phyloP scores from a whole-genome alignment of 2,113 vertebrate genomes.

The Forbesichthys agassizii region DNA sequence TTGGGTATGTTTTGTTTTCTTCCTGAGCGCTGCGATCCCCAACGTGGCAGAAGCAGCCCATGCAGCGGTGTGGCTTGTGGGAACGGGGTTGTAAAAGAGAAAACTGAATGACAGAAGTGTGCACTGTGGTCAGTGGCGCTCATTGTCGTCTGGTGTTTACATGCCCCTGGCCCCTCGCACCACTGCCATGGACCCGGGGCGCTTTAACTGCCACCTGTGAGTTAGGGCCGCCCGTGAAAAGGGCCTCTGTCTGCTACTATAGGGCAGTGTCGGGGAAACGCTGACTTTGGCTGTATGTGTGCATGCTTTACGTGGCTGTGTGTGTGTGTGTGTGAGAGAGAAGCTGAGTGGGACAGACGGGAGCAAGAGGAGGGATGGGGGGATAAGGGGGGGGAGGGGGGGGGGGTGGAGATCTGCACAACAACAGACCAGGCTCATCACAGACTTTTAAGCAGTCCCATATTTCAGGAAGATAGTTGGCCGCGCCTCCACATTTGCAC shows the following conservation, averaged over 20 bases:
- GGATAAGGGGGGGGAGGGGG: not conserved
- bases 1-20: slow-evolving; percentile 10
- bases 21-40: slow-evolving; percentile 15
- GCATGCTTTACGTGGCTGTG: slow-evolving; percentile 43
- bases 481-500: slow-evolving; percentile 25
- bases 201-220: slow-evolving; percentile 57
- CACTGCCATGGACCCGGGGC: slow-evolving; percentile 35
- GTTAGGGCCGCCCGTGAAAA: slow-evolving; percentile 63
- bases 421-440: slow-evolving; percentile 64
- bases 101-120: slow-evolving; percentile 62
- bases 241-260: slow-evolving; percentile 60
- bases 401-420: not conserved
- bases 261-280: slow-evolving; percentile 19
- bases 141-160: slow-evolving; percentile 67
- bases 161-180: slow-evolving; percentile 57
- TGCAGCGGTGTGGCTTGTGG: slow-evolving; percentile 60
- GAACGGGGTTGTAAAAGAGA: slow-evolving; percentile 56
- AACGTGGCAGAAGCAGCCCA: slow-evolving; percentile 43
- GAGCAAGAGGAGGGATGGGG: not conserved
- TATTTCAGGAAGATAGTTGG: slow-evolving; percentile 44
- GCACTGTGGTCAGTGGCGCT: slow-evolving; percentile 61
- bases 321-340: not conserved
- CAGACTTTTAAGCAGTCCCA: slow-evolving; percentile 63
- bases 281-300: slow-evolving; percentile 32
- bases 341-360: not conserved